Evolutionary conservation across 2,888 invertebrate genomes (phyloP).

Genomic region (Atethmia centrago): DNA sequence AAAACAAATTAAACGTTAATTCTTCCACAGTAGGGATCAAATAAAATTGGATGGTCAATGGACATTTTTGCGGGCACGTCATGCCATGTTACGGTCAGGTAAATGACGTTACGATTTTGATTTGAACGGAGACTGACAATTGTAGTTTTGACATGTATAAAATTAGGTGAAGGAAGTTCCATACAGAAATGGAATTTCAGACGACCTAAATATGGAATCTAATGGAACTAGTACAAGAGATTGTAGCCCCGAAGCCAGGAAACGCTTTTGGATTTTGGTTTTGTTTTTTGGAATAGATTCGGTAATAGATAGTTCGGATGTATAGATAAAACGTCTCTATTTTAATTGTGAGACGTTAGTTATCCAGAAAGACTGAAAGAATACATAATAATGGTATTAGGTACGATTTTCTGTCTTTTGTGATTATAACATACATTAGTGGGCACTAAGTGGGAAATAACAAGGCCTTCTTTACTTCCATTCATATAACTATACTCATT

Average conservation of each 20-base stretch:
- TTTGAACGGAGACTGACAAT: conserved; percentile 82
- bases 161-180: conserved; percentile 58
- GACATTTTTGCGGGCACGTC: conserved; percentile 82
- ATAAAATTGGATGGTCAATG: conserved; percentile 75
- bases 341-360: background rate
- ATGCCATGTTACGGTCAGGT: conserved; percentile 83
- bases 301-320: background rate
- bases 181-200: conserved; percentile 23
- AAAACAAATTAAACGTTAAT: conserved; percentile 62
- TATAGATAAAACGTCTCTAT: background rate
- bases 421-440: conserved; percentile 31
- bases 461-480: conserved; percentile 52
- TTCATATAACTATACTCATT: conserved; percentile 55
- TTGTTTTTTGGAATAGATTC: background rate
- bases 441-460: conserved; percentile 44
- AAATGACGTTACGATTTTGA: conserved; percentile 85
- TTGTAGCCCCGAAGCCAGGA: too few species aligned
- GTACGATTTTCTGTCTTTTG: conserved; percentile 25
- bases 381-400: conserved; percentile 3
- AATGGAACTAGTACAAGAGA: background rate
- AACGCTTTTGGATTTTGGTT: background rate
- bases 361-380: background rate
- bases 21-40: conserved; percentile 71
- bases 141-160: conserved; percentile 64
- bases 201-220: conserved; percentile 40